phyloP scores from a whole-genome alignment of 2,888 invertebrate species.

The Nematopogon swammerdamellus region DNA sequence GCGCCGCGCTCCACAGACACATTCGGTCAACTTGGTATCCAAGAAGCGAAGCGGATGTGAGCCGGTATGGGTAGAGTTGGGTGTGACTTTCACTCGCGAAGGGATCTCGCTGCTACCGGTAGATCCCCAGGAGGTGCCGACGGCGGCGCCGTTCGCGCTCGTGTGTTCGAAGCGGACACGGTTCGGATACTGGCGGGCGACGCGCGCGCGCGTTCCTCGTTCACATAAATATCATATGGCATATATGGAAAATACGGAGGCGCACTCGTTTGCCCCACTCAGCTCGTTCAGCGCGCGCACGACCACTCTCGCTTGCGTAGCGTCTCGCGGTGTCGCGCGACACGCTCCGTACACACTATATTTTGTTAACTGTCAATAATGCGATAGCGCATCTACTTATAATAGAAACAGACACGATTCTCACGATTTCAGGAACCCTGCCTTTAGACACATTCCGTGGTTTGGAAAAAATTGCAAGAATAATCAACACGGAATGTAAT shows the following conservation, averaged over 20 bases:
- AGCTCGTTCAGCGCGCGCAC: too few species aligned
- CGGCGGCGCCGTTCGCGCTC: background rate
- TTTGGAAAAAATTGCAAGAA: too few species aligned
- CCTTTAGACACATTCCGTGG: too few species aligned
- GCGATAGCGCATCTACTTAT: too few species aligned
- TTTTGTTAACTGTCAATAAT: too few species aligned
- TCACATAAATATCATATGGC: background rate
- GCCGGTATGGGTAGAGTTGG: too few species aligned
- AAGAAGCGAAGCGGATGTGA: background rate
- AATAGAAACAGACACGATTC: too few species aligned
- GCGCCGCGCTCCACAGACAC: background rate
- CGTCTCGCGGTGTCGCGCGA: too few species aligned
- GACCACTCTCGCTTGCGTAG: too few species aligned
- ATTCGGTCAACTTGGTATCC: background rate
- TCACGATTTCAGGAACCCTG: too few species aligned
- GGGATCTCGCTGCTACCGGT: background rate
- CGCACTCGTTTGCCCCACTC: background rate
- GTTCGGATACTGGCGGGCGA: background rate
- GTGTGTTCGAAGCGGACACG: too few species aligned
- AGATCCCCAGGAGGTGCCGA: background rate
- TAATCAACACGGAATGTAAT: too few species aligned
- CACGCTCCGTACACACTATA: background rate
- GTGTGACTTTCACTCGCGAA: background rate
- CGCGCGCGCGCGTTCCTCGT: background rate
- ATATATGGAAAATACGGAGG: conserved; percentile 2